phyloP scores from a whole-genome alignment of 2,888 invertebrate species.

The Apoderus coryli region DNA sequence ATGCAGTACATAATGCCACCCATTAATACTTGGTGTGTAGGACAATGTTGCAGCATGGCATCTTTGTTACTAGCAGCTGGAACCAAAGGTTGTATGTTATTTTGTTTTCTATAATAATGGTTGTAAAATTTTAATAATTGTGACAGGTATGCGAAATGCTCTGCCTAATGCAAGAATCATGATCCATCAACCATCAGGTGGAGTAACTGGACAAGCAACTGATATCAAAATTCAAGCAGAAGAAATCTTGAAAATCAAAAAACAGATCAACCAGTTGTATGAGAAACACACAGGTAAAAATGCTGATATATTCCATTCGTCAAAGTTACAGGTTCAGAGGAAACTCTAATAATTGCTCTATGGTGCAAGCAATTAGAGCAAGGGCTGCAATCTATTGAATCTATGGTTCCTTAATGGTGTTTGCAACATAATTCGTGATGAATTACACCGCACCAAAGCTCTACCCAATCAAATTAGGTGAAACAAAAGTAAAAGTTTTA shows the following conservation, averaged over 20 bases:
- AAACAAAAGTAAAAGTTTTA: too few relatives aligned
- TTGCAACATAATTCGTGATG: too few relatives aligned
- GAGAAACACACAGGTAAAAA: conserved; percentile 67
- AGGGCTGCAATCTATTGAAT: too few relatives aligned
- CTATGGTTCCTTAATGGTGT: too few relatives aligned
- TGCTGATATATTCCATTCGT: too few relatives aligned
- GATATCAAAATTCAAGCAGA: conserved; percentile 96
- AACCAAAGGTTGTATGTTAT: conserved; percentile 32
- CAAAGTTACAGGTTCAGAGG: too few relatives aligned
- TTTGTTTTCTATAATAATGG: conserved; percentile 7
- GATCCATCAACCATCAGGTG: conserved; percentile 95
- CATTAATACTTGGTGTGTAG: conserved; percentile 86
- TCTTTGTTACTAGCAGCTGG: conserved; percentile 84
- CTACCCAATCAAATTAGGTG: too few relatives aligned
- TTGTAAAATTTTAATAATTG: too few relatives aligned
- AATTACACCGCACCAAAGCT: too few relatives aligned
- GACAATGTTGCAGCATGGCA: conserved; percentile 95
- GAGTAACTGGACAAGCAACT: conserved; percentile 80
- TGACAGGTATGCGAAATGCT: conserved; percentile 74
- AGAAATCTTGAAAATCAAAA: conserved; percentile 85
- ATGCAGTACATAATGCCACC: conserved; percentile 97
- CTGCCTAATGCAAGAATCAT: conserved; percentile 92
- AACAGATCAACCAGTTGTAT: conserved; percentile 73
- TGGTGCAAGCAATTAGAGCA: too few relatives aligned
- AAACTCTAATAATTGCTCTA: too few relatives aligned